phyloP scores from a whole-genome alignment of 2,888 invertebrate species.

The Schizotus pectinicornis region DNA sequence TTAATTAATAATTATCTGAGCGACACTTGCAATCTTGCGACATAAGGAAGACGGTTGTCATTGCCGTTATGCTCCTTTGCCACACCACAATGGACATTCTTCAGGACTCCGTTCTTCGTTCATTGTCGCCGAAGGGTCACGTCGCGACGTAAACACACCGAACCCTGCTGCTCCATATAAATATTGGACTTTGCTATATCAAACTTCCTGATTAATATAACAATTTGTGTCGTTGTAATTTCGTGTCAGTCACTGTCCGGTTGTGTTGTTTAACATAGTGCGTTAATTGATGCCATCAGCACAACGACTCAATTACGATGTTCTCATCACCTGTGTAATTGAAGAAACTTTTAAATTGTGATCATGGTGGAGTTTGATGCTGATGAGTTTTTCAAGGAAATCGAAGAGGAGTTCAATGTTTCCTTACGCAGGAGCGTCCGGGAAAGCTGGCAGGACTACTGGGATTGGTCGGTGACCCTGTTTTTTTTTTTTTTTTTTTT shows the following conservation, averaged over 20 bases:
- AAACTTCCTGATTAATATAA: slow-evolving; percentile 43
- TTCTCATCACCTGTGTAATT: background rate
- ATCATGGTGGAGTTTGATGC: slow-evolving; percentile 43
- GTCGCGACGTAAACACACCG: slow-evolving; percentile 20
- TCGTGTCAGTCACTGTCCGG: slow-evolving; percentile 16
- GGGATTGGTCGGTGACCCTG: slow-evolving; percentile 52
- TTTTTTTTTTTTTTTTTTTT: no score
- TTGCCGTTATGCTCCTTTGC: no score
- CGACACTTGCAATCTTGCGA: slow-evolving; percentile 13
- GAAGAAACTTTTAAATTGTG: background rate
- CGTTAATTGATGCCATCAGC: slow-evolving; percentile 14
- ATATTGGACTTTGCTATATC: slow-evolving; percentile 42
- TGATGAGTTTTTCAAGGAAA: slow-evolving; percentile 49
- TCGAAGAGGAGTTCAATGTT: slow-evolving; percentile 51
- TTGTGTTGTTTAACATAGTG: slow-evolving; percentile 18
- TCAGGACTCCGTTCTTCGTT: slow-evolving; percentile 4
- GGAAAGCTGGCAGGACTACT: slow-evolving; percentile 53
- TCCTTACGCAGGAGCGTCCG: slow-evolving; percentile 42
- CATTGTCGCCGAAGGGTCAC: slow-evolving; percentile 14
- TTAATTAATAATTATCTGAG: slow-evolving; percentile 13
- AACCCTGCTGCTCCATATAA: slow-evolving; percentile 38
- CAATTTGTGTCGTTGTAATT: slow-evolving; percentile 39
- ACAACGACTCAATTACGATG: no score
- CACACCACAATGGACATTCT: no score
- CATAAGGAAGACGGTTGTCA: slow-evolving; percentile 8